Percentiles rank a stretch among this genome's conserved stretches.
Conservation (phyloP, 1,140 invertebrate genomes). For the Camponotus vicinus region DNA sequence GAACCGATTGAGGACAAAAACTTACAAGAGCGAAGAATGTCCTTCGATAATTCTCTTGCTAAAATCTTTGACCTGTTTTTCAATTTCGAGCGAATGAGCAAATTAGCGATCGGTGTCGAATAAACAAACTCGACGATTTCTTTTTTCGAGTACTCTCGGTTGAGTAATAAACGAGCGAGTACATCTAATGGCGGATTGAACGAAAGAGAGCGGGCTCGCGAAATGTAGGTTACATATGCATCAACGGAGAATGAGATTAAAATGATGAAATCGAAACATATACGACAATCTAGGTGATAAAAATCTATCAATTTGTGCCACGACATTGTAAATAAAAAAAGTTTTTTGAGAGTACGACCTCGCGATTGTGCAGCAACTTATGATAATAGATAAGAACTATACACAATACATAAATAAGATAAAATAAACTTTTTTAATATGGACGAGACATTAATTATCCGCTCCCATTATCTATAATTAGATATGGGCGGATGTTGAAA, state of each 20-base stretch:
- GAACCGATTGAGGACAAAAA: neutral
- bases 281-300: too few relatives aligned
- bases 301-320: too few relatives aligned
- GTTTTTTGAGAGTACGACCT: too few relatives aligned
- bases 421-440: too few relatives aligned
- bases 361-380: too few relatives aligned
- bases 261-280: neutral
- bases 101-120: neutral
- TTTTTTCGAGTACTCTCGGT: neutral
- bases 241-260: slow-evolving; percentile 30
- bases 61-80: neutral
- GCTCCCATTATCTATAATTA: too few relatives aligned
- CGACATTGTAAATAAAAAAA: neutral
- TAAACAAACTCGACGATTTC: neutral
- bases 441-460: too few relatives aligned
- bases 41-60: neutral
- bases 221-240: slow-evolving; percentile 59
- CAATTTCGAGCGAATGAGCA: neutral
- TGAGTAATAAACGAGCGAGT: slow-evolving; percentile 14
- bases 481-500: too few relatives aligned
- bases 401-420: too few relatives aligned
- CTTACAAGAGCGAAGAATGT: neutral
- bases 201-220: neutral
- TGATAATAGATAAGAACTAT: too few relatives aligned
- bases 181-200: neutral